Evolutionary conservation across 1,140 invertebrate species (phyloP).

Genomic region (Leptinotarsa undecemlineata): DNA sequence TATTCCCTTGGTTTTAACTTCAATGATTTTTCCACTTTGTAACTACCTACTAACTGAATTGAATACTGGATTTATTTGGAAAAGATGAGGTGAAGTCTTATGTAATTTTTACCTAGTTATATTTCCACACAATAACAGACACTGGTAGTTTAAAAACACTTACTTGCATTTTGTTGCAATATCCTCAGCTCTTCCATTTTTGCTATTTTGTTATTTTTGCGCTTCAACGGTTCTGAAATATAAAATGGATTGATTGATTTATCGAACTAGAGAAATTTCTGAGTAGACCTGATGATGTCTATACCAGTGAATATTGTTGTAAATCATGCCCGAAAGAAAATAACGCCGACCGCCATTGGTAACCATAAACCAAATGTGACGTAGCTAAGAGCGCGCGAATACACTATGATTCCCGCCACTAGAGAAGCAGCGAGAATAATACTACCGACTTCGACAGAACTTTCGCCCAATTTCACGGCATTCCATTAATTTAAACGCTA

Average conservation of each 20-base stretch:
- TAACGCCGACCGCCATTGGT: too few species aligned
- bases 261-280: background rate
- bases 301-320: conserved; percentile 44
- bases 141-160: conserved; percentile 54
- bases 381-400: too few species aligned
- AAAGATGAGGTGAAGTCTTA: background rate
- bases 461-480: too few species aligned
- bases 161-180: conserved; percentile 62
- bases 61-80: background rate
- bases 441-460: too few species aligned
- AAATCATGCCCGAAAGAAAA: too few species aligned
- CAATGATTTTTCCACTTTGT: too few species aligned
- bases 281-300: conserved; percentile 38
- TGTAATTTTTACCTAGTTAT: conserved; percentile 34
- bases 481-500: too few species aligned
- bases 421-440: too few species aligned
- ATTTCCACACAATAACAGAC: conserved; percentile 16
- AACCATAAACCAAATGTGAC: too few species aligned
- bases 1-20: too few species aligned
- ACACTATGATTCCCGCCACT: too few species aligned
- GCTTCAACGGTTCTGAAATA: conserved; percentile 58
- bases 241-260: background rate
- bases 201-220: conserved; percentile 60
- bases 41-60: too few species aligned
- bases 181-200: conserved; percentile 63